These are phyloP conservation scores for Alosa alosa DNA, from an alignment of 2,113 vertebrate genomes.

Conservation along the genomic window DNA sequence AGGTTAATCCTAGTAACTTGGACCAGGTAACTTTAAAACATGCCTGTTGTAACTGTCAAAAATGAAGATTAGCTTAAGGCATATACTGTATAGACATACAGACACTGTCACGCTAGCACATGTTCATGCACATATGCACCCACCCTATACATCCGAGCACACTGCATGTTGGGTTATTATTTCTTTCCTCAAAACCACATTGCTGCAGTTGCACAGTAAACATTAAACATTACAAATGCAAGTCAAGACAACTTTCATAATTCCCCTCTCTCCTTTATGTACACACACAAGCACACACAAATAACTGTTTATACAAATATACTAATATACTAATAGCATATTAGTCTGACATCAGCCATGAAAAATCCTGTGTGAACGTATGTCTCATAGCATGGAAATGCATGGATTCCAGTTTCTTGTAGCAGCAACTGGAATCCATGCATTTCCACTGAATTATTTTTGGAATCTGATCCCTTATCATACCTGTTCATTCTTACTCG, in stretches of 20 bases:
- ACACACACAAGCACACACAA: slow-evolving; percentile 47
- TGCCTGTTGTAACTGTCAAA: neutral
- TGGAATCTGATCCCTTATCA: too few relatives aligned
- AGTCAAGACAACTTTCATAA: neutral
- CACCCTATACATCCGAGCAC: neutral
- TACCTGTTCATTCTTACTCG: too few relatives aligned
- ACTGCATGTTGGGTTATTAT: neutral
- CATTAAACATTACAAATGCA: neutral
- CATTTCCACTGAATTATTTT: too few relatives aligned
- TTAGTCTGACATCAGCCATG: too few relatives aligned
- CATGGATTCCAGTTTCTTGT: too few relatives aligned
- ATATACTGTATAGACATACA: neutral
- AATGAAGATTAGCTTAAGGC: neutral
- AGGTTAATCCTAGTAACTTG: neutral
- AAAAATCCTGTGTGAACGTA: too few relatives aligned
- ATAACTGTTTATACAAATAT: neutral
- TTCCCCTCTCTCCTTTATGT: slow-evolving; percentile 8
- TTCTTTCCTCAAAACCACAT: neutral
- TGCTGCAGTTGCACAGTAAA: neutral
- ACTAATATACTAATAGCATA: too few relatives aligned
- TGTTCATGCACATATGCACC: neutral
- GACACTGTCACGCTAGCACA: neutral
- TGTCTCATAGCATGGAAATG: too few relatives aligned
- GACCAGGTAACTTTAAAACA: neutral
- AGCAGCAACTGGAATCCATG: too few relatives aligned